These are phyloP conservation scores for Anthonomus grandis DNA, from an alignment of 1,140 invertebrate genomes.

Conservation along the genomic window DNA sequence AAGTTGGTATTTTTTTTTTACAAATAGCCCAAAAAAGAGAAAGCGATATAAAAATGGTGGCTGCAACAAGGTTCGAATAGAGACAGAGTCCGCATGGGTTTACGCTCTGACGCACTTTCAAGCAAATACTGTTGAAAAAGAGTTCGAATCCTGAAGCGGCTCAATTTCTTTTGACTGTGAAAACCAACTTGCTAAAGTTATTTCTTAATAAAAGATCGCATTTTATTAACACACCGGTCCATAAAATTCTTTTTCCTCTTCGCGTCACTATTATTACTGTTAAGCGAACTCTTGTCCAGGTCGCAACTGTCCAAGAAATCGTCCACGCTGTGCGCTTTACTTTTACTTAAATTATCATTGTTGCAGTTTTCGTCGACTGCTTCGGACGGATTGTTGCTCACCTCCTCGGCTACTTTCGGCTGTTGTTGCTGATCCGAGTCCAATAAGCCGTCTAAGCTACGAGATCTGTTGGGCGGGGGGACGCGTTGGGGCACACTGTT, in stretches of 20 bases:
- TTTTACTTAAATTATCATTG: slow-evolving; percentile 19
- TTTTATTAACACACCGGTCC: slow-evolving; percentile 74
- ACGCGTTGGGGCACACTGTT: too few relatives aligned
- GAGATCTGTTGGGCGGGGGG: slow-evolving; percentile 53
- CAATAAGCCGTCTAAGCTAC: slow-evolving; percentile 66
- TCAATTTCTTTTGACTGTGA: too few relatives aligned
- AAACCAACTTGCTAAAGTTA: too few relatives aligned
- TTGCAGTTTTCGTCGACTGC: slow-evolving; percentile 33
- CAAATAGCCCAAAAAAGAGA: too few relatives aligned
- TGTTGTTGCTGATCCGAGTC: slow-evolving; percentile 32
- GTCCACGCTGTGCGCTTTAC: slow-evolving; percentile 48
- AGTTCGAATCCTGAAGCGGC: too few relatives aligned
- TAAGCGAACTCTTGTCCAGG: slow-evolving; percentile 45
- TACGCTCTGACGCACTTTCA: too few relatives aligned
- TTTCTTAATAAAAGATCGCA: slow-evolving; percentile 68
- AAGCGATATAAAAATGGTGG: too few relatives aligned
- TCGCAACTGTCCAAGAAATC: slow-evolving; percentile 40
- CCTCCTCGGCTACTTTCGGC: slow-evolving; percentile 26
- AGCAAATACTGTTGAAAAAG: too few relatives aligned
- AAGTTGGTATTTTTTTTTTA: too few relatives aligned
- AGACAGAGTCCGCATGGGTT: too few relatives aligned
- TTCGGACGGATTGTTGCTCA: slow-evolving; percentile 42
- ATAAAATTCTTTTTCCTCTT: slow-evolving; percentile 71
- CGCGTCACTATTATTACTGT: slow-evolving; percentile 43
- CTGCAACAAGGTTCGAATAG: too few relatives aligned